These are phyloP conservation scores for Paraplagusia blochii DNA, from an alignment of 2,113 vertebrate genomes.

Conservation along the genomic window DNA sequence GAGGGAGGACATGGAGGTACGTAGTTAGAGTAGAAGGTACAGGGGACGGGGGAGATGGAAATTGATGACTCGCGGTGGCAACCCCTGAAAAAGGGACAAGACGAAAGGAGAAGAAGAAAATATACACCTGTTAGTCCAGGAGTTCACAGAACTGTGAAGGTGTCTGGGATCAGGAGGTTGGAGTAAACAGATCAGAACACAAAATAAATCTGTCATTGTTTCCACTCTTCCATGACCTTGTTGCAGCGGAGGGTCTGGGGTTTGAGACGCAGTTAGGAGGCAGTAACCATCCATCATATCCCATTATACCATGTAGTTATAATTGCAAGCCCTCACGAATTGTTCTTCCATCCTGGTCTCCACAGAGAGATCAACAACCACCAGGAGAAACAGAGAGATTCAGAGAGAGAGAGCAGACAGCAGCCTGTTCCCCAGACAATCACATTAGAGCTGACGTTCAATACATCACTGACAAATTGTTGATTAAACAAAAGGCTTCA, in stretches of 20 bases:
- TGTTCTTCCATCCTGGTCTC: conserved; percentile 37
- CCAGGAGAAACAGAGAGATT: conserved; percentile 31
- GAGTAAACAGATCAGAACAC: conserved; percentile 32
- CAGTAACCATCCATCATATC: conserved; percentile 65
- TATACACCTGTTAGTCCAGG: too few species aligned
- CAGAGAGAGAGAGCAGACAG: conserved; percentile 20
- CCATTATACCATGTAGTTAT: conserved; percentile 67
- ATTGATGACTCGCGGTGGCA: too few species aligned
- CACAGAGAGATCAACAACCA: conserved; percentile 20
- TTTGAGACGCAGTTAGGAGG: conserved; percentile 49
- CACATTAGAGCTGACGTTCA: conserved; percentile 65
- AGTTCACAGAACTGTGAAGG: neutral
- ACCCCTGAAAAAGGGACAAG: too few species aligned
- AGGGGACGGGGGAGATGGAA: too few species aligned
- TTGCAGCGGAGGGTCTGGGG: conserved; percentile 49
- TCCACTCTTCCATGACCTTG: conserved; percentile 54
- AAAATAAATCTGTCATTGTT: conserved; percentile 58
- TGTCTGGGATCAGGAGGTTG: conserved; percentile 12
- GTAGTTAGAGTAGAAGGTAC: too few species aligned
- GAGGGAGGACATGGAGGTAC: too few species aligned
- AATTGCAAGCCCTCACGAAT: conserved; percentile 70
- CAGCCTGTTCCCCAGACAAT: conserved; percentile 62
- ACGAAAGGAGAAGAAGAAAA: too few species aligned
- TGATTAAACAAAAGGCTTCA: conserved; percentile 76
- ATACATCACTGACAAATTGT: conserved; percentile 79